Percentiles rank a stretch among this genome's conserved stretches.
phyloP scores from a whole-genome alignment of 2,888 invertebrate species.

The Cistogaster globosa region DNA sequence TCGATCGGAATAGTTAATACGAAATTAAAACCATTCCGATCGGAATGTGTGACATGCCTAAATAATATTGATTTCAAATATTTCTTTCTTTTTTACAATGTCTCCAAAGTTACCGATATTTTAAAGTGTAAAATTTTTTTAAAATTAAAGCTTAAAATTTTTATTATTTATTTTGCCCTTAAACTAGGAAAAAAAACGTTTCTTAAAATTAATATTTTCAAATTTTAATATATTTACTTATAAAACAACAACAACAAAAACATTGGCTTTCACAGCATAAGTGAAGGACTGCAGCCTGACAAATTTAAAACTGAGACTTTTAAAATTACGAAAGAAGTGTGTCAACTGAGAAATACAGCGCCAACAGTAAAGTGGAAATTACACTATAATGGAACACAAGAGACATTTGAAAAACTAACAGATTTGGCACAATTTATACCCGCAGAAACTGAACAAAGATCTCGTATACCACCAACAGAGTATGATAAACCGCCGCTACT shows the following conservation, averaged over 20 bases:
- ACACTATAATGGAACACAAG: slow-evolving; percentile 76
- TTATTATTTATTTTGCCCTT: no score
- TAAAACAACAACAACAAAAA: neutral
- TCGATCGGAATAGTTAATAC: no score
- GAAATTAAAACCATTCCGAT: no score
- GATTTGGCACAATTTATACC: slow-evolving; percentile 80
- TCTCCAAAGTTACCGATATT: no score
- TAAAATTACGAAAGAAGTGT: slow-evolving; percentile 82
- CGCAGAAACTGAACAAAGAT: slow-evolving; percentile 77
- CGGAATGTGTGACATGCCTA: no score
- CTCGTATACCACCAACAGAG: slow-evolving; percentile 91
- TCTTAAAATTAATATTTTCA: neutral
- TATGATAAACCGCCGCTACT: slow-evolving; percentile 85
- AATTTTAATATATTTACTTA: neutral
- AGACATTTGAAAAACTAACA: slow-evolving; percentile 77
- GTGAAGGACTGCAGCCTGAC: slow-evolving; percentile 64
- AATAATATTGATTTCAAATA: no score
- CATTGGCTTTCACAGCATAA: slow-evolving; percentile 33
- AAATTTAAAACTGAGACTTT: slow-evolving; percentile 87
- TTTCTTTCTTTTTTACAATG: no score
- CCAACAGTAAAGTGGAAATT: slow-evolving; percentile 78
- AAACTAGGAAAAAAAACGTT: no score
- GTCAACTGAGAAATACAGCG: slow-evolving; percentile 1
- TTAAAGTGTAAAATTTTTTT: no score
- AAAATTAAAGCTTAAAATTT: no score